Base-by-base conservation (phyloP, 1,140 invertebrate genomes). In the Phenacoccus solenopsis region DNA sequence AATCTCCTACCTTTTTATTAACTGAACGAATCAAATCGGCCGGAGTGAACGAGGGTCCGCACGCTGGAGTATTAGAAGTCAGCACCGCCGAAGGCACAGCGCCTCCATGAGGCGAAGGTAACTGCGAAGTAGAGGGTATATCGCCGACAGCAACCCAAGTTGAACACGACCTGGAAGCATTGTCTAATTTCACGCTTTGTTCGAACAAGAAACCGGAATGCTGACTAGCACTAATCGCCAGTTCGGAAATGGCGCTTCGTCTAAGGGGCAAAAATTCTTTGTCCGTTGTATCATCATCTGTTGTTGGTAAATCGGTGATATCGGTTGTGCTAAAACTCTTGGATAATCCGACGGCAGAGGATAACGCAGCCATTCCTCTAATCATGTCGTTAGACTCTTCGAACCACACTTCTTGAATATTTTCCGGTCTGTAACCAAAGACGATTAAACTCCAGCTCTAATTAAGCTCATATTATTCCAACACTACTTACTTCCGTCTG, bases 81-180 rank as follows among this genome's bases (percentile, higher is more conserved):
- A 79, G 78, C 69, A 80, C 77, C 28, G 49, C 82, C 57, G 72
- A 72, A 12, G 77, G 84, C 79, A 80, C 80, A 38, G 78, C 76
- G 73, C 87, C 83, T 22, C 85, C 85, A 72, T 89, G 87, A 0
- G 87, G 87, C 35, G 87, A 89, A 1, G 88, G 88, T 69, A 89
- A 76, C 75, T 89, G 88, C 0, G 87, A 88, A 0, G 84, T 86
- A 20, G 86, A 86, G 1, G 84, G 82, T 1, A 87, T 79, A 73
- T 89, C 88, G 1, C 88, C 88, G 0, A 90, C 88, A 1, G 90
- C 90, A 0, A 92, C 90, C 90, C 90, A 93, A 0, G 90, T 93
- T 69, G 89, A 91, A 77, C 90, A 92, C 0, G 90, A 91, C 0
- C 90, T 82, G 0, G 90, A 91, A 0, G 88, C 85, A 25, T 87